Evolutionary conservation across 2,797 vertebrate species (phyloP), one percentile per base, ranked within the genome.

Genomic region (Orientallactaga sibirica): DNA sequence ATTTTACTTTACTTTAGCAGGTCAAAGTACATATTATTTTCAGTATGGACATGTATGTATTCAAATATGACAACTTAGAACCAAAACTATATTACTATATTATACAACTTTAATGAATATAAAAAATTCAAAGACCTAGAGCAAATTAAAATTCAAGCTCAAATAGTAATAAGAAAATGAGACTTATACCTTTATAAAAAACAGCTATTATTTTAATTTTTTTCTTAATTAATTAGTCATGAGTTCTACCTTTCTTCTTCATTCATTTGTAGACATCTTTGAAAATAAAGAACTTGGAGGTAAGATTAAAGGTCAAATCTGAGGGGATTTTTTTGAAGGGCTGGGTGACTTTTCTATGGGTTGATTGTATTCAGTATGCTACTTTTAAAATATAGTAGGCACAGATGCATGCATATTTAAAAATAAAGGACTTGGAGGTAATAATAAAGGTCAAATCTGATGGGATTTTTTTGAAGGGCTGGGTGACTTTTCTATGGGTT

Each of bases 111-210:
- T 67, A 33, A 76, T n/a, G 67, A 5, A 71, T 86, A 52, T 18
- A 43, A 88, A 90, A 68, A 64, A 77, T 37, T 78, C 29, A 75
- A 77, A 86, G 82, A 93, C 7, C 22, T 79, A 43, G 2, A 75
- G 14, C 27, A 88, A 91, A 78, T 25, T 71, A 52, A 88, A 88
- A 91, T 82, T 52, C 22, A 94, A 89, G 27, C 19, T 80, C 18
- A 83, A 86, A 33, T 14, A 82, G 11, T 73, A 66, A 37, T 86
- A 92, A 87, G 92, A 37, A 66, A 15, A 33, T 68, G 11, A 83
- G 5, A 74, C 62, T 7, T 41, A 76, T 73, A 12, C 12, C 12
- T 83, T 20, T 41, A 16, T 1, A 64, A n/a, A 25, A 80, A 77
- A 62, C 19, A 90, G 11, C 15, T 85, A 70, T 58, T 66, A 70